phyloP scores from a whole-genome alignment of 1,140 invertebrate genomes.

The Lepidurus packardi region DNA sequence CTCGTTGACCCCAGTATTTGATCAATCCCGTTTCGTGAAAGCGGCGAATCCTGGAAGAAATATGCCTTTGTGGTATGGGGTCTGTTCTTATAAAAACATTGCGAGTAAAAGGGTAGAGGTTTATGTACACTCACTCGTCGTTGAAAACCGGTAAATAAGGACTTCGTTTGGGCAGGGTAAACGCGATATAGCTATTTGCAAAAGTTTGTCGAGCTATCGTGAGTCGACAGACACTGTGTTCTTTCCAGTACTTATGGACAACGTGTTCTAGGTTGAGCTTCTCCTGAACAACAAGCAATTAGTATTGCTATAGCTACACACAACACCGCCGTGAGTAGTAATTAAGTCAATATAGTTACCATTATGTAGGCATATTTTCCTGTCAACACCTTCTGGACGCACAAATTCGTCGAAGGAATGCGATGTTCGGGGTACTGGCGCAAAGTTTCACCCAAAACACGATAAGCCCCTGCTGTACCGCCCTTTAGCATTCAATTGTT shows the following conservation, averaged over 20 bases:
- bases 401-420: slow-evolving; percentile 11
- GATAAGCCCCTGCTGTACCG: slow-evolving; percentile 1
- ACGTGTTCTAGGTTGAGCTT: not conserved
- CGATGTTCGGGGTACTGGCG: slow-evolving; percentile 21
- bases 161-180: not conserved
- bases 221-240: not conserved
- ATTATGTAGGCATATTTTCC: slow-evolving; percentile 23
- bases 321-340: too few species aligned
- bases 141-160: not conserved
- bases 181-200: not conserved
- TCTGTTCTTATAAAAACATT: too few species aligned
- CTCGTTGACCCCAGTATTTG: slow-evolving; percentile 26
- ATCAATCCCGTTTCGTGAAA: slow-evolving; percentile 19
- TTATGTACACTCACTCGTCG: not conserved
- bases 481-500: not conserved
- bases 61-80: too few species aligned
- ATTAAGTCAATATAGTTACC: too few species aligned
- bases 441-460: slow-evolving; percentile 20
- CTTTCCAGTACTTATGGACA: slow-evolving; percentile 8
- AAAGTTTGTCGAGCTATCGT: not conserved
- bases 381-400: slow-evolving; percentile 12
- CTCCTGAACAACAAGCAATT: slow-evolving; percentile 5
- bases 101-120: too few species aligned
- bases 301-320: not conserved
- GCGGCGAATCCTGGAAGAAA: not conserved